Evolutionary conservation across 2,113 vertebrate species (phyloP).

Genomic region (Gadus chalcogrammus): DNA sequence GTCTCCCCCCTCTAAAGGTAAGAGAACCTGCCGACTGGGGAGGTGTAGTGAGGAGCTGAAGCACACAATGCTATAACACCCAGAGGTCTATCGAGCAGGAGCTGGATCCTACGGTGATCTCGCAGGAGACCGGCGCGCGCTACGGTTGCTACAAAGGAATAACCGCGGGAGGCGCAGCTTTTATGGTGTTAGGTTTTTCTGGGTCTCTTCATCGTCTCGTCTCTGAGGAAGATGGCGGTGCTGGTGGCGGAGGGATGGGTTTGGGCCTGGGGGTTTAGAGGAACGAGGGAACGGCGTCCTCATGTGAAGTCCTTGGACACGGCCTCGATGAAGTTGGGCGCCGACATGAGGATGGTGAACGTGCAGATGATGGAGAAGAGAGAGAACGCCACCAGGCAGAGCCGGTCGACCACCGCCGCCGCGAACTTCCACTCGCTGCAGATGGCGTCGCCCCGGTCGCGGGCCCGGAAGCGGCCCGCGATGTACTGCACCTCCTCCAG

Average conservation of each 20-base stretch:
- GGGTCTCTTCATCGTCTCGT: slow-evolving; percentile 2
- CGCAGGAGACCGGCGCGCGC: slow-evolving; percentile 1
- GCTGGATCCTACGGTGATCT: slow-evolving; percentile 8
- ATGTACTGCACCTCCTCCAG: slow-evolving; percentile 87
- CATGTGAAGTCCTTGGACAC: slow-evolving; percentile 89
- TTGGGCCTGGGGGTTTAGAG: not conserved
- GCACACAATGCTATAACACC: slow-evolving; percentile 15
- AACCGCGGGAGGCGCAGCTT: slow-evolving; percentile 32
- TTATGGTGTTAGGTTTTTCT: slow-evolving; percentile 8
- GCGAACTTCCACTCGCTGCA: slow-evolving; percentile 91
- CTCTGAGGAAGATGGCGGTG: not conserved
- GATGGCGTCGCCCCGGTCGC: slow-evolving; percentile 81
- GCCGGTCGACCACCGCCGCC: slow-evolving; percentile 84
- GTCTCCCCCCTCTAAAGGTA: too few species aligned
- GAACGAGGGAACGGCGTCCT: slow-evolving; percentile 6
- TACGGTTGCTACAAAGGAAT: slow-evolving; percentile 11
- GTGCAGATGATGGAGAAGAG: slow-evolving; percentile 90
- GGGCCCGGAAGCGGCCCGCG: slow-evolving; percentile 78
- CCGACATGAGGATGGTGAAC: slow-evolving; percentile 87
- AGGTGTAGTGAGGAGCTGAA: not conserved
- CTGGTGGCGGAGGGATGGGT: not conserved
- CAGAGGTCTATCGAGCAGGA: slow-evolving; percentile 25
- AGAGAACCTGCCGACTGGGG: slow-evolving; percentile 1
- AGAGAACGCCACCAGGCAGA: slow-evolving; percentile 87
- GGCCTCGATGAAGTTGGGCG: slow-evolving; percentile 88